Conservation (phyloP, 1,140 invertebrate genomes). For the Linepithema humile region DNA sequence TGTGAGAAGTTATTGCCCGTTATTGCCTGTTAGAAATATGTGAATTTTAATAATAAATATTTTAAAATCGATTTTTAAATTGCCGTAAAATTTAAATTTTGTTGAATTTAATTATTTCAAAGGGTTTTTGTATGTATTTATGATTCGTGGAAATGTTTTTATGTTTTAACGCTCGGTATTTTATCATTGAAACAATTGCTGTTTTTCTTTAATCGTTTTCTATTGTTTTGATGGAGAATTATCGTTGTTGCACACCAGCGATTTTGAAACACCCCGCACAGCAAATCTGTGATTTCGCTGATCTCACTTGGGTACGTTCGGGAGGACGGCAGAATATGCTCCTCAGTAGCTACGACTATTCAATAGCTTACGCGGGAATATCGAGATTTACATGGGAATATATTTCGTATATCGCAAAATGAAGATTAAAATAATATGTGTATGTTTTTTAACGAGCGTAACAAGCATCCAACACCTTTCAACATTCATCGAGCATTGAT, state of each 20-base stretch:
- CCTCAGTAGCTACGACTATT: conserved; percentile 1
- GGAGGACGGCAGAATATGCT: conserved; percentile 15
- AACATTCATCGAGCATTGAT: neutral
- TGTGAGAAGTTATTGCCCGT: neutral
- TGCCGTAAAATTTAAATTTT: neutral
- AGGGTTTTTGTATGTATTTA: neutral
- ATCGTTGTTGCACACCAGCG: neutral
- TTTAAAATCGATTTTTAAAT: neutral
- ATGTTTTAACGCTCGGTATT: neutral
- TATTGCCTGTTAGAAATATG: neutral
- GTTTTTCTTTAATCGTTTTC: neutral
- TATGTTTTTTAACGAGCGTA: neutral
- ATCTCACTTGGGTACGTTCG: neutral
- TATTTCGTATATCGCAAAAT: neutral
- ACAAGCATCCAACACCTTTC: neutral
- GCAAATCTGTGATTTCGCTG: conserved; percentile 22
- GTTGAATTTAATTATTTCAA: neutral
- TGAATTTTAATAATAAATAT: conserved; percentile 7
- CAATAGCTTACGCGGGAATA: conserved; percentile 25
- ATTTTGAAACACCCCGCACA: conserved; percentile 8
- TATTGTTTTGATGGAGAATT: neutral
- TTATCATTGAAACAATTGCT: neutral
- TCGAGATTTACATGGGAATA: neutral
- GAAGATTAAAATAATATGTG: neutral
- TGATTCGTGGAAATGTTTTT: neutral